Evolutionary conservation across 2,113 vertebrate species (phyloP), one percentile per base, ranked within the genome.

Genomic region (Salvelinus alpinus): DNA sequence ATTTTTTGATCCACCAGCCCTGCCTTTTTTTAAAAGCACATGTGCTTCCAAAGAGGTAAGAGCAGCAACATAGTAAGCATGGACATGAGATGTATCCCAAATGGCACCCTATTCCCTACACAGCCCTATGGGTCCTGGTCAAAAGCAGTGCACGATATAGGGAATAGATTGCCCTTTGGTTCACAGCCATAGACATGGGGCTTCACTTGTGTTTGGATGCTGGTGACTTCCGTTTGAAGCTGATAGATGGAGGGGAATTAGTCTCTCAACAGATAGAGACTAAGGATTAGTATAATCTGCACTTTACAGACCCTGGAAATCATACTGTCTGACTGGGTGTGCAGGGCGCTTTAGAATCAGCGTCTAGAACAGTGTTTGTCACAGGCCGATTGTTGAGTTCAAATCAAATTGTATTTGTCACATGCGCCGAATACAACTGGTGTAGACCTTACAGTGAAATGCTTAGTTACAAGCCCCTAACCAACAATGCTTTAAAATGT

Each of bases 241-340:
- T 73, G 80, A 86, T 85, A 88, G 86, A 65, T 2, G 13, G 84
- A 90, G 87, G 72, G 79, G 84, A 91, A 88, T 87, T 86, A 86
- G 66, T 84, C 76, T 73, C 87, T 83, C 81, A 86, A 88, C 88
- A 89, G 87, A 88, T 86, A 84, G 22, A 24, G 85, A 66, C 82
- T 1, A 59, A 78, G 89, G 89, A 90, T 92, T 91, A 92, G 82
- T 80, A 82, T 91, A 90, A 92, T 91, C 91, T 88, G 81, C 66
- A 22, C 24, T 88, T 82, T 87, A 88, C 89, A 90, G 89, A 92
- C 90, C 91, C 88, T 91, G 82, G 82, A 92, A 92, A 88, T 91
- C 89, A 89, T 84, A 91, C 88, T 87, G 90, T 89, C 91, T 90
- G 87, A 54, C 14, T 54, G 51, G 51, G 14, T 54, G 2, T 44